Evolutionary conservation across 2,113 vertebrate genomes (phyloP), one percentile per base, ranked within the genome.

Genomic region (Gopherus evgoodei): DNA sequence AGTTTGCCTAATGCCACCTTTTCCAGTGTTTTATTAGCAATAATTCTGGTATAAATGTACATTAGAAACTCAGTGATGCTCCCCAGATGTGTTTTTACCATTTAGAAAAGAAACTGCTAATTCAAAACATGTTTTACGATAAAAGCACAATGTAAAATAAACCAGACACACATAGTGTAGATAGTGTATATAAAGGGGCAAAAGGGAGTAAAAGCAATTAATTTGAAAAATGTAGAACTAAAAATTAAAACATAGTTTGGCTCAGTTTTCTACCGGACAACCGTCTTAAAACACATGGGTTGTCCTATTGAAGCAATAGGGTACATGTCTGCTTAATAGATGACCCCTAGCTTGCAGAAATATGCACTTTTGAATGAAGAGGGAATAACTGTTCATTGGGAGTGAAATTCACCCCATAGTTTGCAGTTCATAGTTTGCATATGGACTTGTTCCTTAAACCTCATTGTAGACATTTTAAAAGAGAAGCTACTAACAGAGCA

Each of bases 191-290:
- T 49, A 25, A 54, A 42, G 22, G 21, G 1, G 7, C 6, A n/a
- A 81, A 81, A 53, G 52, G 19, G 84, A 52, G 42, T 25, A 31
- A 72, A 90, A 88, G 90, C 89, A 91, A 94, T 96, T 96, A 95
- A 96, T 38, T 91, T 96, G 91, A 97, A 93, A 95, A 94, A 96
- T 94, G 81, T 86, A 49, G 22, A 94, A 90, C 81, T 81, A 42
- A 89, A 94, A 96, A 96, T 96, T 75, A 83, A 95, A 52, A n/a
- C 95, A 95, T 88, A 81, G 22, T 93, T 97, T 95, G 90, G 90
- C 81, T 85, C 78, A 72, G 35, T 88, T 89, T 96, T 96, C 89
- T 81, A 27, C 56, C 94, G 91, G 8, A 44, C 95, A 78, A 84
- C 72, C 90, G 50, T 96, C 92, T 96, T 96, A 96, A 93, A 85